Conservation (phyloP, 2,113 vertebrate species). For the Gymnogyps californianus region DNA sequence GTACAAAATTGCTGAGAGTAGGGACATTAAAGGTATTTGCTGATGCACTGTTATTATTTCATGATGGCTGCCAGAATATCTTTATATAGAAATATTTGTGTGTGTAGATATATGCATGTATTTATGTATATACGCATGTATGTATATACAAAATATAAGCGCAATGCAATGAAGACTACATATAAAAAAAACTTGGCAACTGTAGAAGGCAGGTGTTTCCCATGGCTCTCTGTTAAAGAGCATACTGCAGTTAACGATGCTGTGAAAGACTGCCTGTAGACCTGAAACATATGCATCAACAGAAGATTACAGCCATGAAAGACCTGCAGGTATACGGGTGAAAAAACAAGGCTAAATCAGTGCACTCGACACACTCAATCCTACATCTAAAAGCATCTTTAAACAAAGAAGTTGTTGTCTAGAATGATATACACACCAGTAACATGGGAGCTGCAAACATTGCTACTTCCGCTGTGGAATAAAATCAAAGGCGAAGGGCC, state of each 20-base stretch:
- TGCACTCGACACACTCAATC: background rate
- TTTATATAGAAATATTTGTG: background rate
- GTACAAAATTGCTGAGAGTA: slow-evolving; percentile 1
- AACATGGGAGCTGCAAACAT: background rate
- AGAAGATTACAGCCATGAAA: slow-evolving; percentile 27
- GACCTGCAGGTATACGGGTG: slow-evolving; percentile 29
- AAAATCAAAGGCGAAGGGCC: slow-evolving; percentile 13
- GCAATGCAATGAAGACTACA: slow-evolving; percentile 20
- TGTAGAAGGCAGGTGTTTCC: slow-evolving; percentile 71
- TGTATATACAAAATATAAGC: slow-evolving; percentile 54
- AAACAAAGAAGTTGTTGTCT: slow-evolving; percentile 48
- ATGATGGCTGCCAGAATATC: slow-evolving; percentile 40
- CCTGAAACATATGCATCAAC: slow-evolving; percentile 26
- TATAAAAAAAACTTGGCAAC: slow-evolving; percentile 46
- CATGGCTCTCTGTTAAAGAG: slow-evolving; percentile 45
- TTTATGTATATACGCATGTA: background rate
- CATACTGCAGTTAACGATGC: slow-evolving; percentile 33
- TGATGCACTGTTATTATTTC: background rate
- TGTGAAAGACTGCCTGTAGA: slow-evolving; percentile 18
- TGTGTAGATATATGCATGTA: background rate
- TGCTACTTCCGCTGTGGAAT: slow-evolving; percentile 41
- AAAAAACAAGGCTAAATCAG: slow-evolving; percentile 4
- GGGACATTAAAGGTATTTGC: background rate
- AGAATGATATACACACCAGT: background rate
- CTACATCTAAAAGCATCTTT: slow-evolving; percentile 40